Evolutionary conservation across 1,140 invertebrate genomes (phyloP).

Genomic region (Tribolium castaneum): DNA sequence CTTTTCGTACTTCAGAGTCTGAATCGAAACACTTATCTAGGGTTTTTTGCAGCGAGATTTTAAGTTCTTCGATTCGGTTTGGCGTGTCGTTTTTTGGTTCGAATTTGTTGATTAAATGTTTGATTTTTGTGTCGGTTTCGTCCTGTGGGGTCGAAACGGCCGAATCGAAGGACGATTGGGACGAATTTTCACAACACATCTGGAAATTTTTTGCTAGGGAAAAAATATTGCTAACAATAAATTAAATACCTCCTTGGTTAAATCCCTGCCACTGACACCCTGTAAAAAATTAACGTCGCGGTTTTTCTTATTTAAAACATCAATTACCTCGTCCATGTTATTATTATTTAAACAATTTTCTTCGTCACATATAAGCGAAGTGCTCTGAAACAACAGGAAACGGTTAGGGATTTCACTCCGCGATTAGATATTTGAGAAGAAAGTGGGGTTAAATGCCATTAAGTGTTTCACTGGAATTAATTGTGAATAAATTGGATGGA

Average conservation of each 20-base stretch:
- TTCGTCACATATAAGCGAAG: constrained; percentile 29
- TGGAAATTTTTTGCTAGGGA: not conserved
- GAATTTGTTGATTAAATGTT: constrained; percentile 56
- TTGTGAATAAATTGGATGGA: too few species aligned
- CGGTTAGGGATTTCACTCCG: not conserved
- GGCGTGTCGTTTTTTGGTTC: constrained; percentile 40
- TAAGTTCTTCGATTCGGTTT: constrained; percentile 44
- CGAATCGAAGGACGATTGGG: constrained; percentile 55
- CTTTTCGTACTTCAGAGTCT: constrained; percentile 32
- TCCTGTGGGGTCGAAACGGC: constrained; percentile 58
- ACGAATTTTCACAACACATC: constrained; percentile 41
- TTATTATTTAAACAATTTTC: not conserved
- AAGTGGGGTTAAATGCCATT: not conserved
- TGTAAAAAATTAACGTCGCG: too few species aligned
- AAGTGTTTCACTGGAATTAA: too few species aligned
- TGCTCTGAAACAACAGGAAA: constrained; percentile 46
- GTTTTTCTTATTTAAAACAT: not conserved
- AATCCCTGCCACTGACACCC: too few species aligned
- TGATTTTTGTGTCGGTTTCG: constrained; percentile 52
- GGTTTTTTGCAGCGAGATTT: constrained; percentile 43
- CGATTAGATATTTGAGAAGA: constrained; percentile 11
- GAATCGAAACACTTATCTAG: constrained; percentile 49
- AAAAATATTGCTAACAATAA: not conserved
- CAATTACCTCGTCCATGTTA: constrained; percentile 15
- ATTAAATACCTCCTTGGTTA: too few species aligned